A percentile compares a stretch with the other conserved stretches of the same genome.
These are phyloP conservation scores for Xenotilapia flavipinnis DNA, from an alignment of 2,113 vertebrate genomes.

Conservation along the genomic window DNA sequence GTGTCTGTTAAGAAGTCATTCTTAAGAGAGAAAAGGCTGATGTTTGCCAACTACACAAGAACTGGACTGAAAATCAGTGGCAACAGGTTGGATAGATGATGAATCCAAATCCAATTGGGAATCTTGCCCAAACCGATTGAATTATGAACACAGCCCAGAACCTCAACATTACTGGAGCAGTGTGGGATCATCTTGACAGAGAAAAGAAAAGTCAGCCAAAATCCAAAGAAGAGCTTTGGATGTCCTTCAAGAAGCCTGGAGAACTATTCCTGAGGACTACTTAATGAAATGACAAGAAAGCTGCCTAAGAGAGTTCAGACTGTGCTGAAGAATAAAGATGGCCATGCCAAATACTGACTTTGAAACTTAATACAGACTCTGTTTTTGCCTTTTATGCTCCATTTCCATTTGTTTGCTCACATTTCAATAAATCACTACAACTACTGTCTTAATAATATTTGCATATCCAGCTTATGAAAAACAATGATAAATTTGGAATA, in stretches of 20 bases:
- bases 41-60: not conserved
- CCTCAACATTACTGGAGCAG: not conserved
- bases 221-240: not conserved
- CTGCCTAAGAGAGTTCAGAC: not conserved
- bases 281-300: not conserved
- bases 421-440: not conserved
- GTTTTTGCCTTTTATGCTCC: not conserved
- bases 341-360: not conserved
- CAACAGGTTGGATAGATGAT: not conserved
- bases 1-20: not conserved
- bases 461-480: not conserved
- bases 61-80: not conserved
- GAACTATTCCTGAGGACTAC: not conserved
- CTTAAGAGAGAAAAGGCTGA: not conserved
- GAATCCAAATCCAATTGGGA: not conserved
- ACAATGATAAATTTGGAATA: not conserved
- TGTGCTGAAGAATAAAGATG: not conserved
- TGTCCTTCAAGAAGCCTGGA: not conserved
- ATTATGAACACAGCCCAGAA: not conserved
- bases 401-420: not conserved
- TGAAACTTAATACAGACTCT: not conserved
- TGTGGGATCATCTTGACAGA: not conserved
- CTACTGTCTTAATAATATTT: not conserved
- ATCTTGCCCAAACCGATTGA: not conserved
- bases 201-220: not conserved